Evolutionary conservation across 2,888 invertebrate genomes (phyloP).

Genomic region (Apamea monoglypha): DNA sequence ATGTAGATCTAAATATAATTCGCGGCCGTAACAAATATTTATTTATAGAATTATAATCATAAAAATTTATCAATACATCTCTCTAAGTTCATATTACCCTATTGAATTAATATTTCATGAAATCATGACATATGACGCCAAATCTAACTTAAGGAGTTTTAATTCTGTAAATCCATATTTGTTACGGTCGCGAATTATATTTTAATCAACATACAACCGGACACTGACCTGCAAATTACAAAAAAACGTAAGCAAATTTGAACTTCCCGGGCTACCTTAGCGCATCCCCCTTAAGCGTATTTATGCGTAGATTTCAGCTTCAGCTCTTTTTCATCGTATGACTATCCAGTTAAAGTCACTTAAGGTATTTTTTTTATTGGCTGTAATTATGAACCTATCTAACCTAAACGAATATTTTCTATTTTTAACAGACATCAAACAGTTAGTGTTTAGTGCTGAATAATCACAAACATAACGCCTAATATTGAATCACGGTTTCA

Average conservation of each 20-base stretch:
- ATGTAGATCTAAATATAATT: not conserved
- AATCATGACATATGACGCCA: too few relatives aligned
- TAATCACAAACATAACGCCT: constrained; percentile 32
- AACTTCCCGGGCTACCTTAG: not conserved
- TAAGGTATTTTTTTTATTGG: not conserved
- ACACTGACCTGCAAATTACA: too few relatives aligned
- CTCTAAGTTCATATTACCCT: too few relatives aligned
- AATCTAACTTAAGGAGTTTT: too few relatives aligned
- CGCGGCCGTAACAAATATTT: not conserved
- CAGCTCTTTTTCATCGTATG: not conserved
- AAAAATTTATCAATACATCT: too few relatives aligned
- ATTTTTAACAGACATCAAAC: constrained; percentile 7
- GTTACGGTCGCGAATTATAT: too few relatives aligned
- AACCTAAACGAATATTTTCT: not conserved
- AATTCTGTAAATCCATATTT: too few relatives aligned
- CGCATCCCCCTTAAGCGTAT: too few relatives aligned
- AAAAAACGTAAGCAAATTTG: too few relatives aligned
- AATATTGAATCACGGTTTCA: constrained; percentile 15
- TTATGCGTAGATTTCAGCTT: not conserved
- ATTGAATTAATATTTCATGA: too few relatives aligned
- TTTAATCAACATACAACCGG: too few relatives aligned
- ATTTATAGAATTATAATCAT: not conserved
- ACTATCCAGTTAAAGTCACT: not conserved
- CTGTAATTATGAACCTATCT: not conserved
- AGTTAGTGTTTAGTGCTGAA: constrained; percentile 43